Percentiles rank a stretch among this genome's conserved stretches.
Conservation (phyloP, 2,888 invertebrate genomes). For the Euclidia mi region DNA sequence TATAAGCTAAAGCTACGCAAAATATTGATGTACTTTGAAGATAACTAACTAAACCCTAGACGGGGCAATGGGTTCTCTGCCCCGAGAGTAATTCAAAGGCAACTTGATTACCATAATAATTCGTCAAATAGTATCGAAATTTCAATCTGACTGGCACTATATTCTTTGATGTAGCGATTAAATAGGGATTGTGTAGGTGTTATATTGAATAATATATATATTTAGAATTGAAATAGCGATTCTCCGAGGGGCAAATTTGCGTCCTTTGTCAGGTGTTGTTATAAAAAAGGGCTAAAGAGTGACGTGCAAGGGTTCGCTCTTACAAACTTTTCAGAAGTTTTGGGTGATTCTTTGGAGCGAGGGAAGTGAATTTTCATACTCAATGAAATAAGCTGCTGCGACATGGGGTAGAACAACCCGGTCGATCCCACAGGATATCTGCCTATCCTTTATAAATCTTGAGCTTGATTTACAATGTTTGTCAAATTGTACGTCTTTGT, state of each 20-base stretch:
- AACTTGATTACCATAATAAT: slow-evolving; percentile 34
- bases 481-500: too few species aligned
- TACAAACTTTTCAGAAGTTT: slow-evolving; percentile 60
- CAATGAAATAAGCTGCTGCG: slow-evolving; percentile 35
- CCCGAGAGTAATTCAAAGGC: slow-evolving; percentile 17
- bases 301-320: slow-evolving; percentile 59
- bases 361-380: slow-evolving; percentile 60
- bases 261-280: slow-evolving; percentile 67
- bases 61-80: slow-evolving; percentile 2
- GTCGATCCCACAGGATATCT: slow-evolving; percentile 17
- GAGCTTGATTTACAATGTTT: slow-evolving; percentile 1
- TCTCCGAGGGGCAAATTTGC: slow-evolving; percentile 60
- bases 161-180: slow-evolving; percentile 19
- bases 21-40: slow-evolving; percentile 8
- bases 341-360: slow-evolving; percentile 48
- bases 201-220: neutral
- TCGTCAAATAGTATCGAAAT: slow-evolving; percentile 18
- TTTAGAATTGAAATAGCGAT: slow-evolving; percentile 9
- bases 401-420: slow-evolving; percentile 21
- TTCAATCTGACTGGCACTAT: slow-evolving; percentile 31
- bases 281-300: slow-evolving; percentile 61
- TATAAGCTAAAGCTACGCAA: neutral
- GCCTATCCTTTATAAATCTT: slow-evolving; percentile 15
- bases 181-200: slow-evolving; percentile 7
- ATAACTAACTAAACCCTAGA: slow-evolving; percentile 6